phyloP scores from a whole-genome alignment of 2,797 vertebrate species.

The Coendou prehensilis region DNA sequence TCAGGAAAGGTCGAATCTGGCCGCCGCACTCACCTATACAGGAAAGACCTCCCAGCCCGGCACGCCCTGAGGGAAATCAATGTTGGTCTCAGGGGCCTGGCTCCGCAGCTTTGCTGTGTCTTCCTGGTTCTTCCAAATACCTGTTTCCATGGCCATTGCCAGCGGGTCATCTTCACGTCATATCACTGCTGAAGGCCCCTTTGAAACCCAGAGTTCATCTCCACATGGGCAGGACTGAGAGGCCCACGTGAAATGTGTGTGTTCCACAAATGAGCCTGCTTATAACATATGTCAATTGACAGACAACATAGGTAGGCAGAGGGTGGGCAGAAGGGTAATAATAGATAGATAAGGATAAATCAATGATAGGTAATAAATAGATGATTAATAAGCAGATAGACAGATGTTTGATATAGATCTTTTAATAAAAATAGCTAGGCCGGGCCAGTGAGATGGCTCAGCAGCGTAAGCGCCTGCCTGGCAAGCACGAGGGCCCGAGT shows the following conservation, averaged over 20 bases:
- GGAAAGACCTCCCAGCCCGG: accelerated
- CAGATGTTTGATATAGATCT: background rate
- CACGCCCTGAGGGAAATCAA: accelerated
- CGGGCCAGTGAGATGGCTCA: too few relatives aligned
- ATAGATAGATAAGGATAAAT: background rate
- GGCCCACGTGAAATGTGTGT: background rate
- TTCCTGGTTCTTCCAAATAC: background rate
- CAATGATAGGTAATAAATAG: background rate
- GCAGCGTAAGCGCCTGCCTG: too few relatives aligned
- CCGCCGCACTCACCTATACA: background rate
- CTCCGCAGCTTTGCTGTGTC: background rate
- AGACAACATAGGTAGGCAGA: background rate
- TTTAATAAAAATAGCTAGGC: slow-evolving; percentile 10
- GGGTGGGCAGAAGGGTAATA: background rate
- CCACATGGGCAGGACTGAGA: background rate
- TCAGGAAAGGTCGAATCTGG: too few relatives aligned
- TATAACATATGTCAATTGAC: background rate
- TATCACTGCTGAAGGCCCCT: background rate
- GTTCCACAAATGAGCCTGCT: background rate
- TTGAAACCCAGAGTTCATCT: background rate
- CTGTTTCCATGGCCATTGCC: background rate
- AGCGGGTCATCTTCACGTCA: background rate
- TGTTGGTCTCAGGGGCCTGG: background rate
- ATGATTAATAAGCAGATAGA: background rate
- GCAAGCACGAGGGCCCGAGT: too few relatives aligned